Conservation (phyloP, 2,797 vertebrate genomes). For the Chaenodraco wilsoni region DNA sequence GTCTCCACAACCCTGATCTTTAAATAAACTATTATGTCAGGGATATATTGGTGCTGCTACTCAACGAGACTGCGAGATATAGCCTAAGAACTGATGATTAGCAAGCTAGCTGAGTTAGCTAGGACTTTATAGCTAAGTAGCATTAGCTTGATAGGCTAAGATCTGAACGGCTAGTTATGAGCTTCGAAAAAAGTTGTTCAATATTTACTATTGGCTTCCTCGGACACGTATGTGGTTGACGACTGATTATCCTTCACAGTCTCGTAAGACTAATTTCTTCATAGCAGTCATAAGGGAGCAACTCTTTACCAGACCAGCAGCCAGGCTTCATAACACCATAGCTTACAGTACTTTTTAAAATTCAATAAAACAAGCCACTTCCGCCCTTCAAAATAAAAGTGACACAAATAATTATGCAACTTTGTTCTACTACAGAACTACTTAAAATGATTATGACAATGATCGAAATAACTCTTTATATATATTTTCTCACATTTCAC, state of each 20-base stretch:
- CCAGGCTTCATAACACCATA: not conserved
- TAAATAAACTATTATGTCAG: fast-evolving
- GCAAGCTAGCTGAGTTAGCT: conserved; percentile 30
- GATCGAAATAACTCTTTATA: too few relatives aligned
- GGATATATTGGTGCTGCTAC: fast-evolving
- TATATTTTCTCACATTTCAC: too few relatives aligned
- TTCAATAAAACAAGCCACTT: not conserved
- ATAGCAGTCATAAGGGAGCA: not conserved
- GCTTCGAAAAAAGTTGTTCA: conserved; percentile 41
- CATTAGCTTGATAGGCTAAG: conserved; percentile 4
- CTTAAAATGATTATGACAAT: too few relatives aligned
- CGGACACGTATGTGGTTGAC: not conserved
- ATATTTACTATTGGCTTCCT: conserved; percentile 52
- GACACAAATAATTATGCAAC: too few relatives aligned
- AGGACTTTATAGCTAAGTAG: conserved; percentile 1
- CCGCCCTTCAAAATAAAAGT: conserved; percentile 58
- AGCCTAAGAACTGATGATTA: conserved; percentile 21
- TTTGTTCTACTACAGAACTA: too few relatives aligned
- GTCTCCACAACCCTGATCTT: fast-evolving
- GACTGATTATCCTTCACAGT: not conserved
- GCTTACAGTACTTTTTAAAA: too few relatives aligned
- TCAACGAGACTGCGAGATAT: fast-evolving
- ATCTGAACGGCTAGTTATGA: not conserved
- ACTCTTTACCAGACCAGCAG: not conserved
- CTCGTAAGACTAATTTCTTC: not conserved